A percentile compares a stretch with the other conserved stretches of the same genome.
Evolutionary conservation across 2,888 invertebrate species (phyloP).

Genomic region (Platycheirus rosarum): DNA sequence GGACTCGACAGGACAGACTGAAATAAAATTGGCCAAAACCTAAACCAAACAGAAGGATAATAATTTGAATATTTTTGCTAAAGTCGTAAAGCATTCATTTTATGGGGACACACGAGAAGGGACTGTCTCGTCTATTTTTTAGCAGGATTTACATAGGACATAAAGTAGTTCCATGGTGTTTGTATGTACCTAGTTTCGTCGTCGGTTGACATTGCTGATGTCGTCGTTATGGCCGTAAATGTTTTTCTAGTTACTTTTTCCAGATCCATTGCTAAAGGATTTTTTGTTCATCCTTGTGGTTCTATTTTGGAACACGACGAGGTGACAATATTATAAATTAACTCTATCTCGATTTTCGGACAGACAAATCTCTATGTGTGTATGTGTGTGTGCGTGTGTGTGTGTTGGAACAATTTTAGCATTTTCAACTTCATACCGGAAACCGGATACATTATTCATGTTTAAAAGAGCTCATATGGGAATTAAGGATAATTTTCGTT

Average conservation of each 20-base stretch:
- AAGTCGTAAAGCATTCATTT: constrained; percentile 57
- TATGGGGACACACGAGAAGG: constrained; percentile 1
- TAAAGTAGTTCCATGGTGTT: constrained; percentile 31
- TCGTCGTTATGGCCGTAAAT: background rate
- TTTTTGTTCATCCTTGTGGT: background rate
- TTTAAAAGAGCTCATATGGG: constrained; percentile 54
- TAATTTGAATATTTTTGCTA: constrained; percentile 65
- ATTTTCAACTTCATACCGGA: background rate
- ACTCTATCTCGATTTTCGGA: background rate
- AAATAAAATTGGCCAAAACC: constrained; percentile 7
- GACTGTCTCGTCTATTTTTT: background rate
- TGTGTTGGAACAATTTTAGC: background rate
- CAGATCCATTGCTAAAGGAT: background rate
- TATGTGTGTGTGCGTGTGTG: too few relatives aligned
- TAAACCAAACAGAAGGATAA: constrained; percentile 50
- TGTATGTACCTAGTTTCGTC: constrained; percentile 30
- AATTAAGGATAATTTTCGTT: constrained; percentile 59
- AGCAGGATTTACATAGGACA: constrained; percentile 14
- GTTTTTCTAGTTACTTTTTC: background rate
- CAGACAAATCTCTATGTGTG: too few relatives aligned
- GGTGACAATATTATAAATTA: constrained; percentile 13
- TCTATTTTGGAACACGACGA: background rate
- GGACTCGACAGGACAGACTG: background rate
- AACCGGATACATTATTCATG: constrained; percentile 62
- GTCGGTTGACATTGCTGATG: background rate